Base-by-base conservation (phyloP, 2,113 vertebrate genomes). In the Halichoeres trimaculatus region DNA sequence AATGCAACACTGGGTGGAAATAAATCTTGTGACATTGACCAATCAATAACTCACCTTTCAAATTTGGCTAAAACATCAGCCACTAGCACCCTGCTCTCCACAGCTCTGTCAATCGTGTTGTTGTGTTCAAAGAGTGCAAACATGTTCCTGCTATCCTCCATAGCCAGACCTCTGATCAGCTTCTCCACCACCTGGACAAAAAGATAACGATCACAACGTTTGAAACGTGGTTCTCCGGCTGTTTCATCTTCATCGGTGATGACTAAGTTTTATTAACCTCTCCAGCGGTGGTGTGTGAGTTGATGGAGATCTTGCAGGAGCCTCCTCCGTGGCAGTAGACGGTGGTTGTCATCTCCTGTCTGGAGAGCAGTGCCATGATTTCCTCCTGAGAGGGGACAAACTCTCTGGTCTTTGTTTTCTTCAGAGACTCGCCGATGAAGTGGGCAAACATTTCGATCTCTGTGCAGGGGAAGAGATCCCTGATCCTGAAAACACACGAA, bases 131-230 rank as follows among this genome's bases (percentile, higher is more conserved):
- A 99, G 83, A 99, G 91, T 7, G 98, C 96, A 76, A 99, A 99
- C 96, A 99, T 97, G 92, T 99, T 99, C 86, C 98, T 95, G 91
- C 98, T 98, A 81, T 99, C 95, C 89, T 99, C 98, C 98, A 99
- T 99, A 14, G 97, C 97, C 66, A 99, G 92, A 65, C 98, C 98
- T 52, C 98, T 90, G 88, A 99, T 98, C 70, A 99, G 90, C 90
- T 99, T 99, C 91, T 99, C 98, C 85, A 99, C 98, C 87, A 99
- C 98, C 98, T 99, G 86, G 23, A 38, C 8, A 67, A 54, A 78
- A 36, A 26, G 51, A 69, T 14, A 53, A 58, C 7, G 17, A 56
- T 50, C 12, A 53, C 13, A 60, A 52, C 52, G 23, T 43, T 22
- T 17, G 14, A 20, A 26, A 0, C 5, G 1, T 38, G 20, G 30